Conservation (phyloP, 2,888 invertebrate species). For the Autographa pulchrina region DNA sequence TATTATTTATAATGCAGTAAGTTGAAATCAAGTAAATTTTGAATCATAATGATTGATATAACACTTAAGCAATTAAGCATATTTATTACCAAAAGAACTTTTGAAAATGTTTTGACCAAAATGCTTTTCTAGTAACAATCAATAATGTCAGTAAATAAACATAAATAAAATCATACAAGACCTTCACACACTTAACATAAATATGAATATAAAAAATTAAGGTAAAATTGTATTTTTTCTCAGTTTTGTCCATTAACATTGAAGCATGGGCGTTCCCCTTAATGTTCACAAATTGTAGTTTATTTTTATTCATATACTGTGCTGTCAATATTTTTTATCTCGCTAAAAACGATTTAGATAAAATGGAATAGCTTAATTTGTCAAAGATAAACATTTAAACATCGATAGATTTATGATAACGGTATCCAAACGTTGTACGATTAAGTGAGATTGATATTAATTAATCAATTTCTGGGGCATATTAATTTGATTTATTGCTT, state of each 20-base stretch:
- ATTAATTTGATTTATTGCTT: constrained; percentile 52
- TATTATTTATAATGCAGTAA: no score
- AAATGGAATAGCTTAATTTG: constrained; percentile 60
- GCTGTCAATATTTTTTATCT: constrained; percentile 39
- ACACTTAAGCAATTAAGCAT: no score
- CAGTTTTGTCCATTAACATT: not conserved
- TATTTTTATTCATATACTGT: constrained; percentile 29
- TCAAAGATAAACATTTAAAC: constrained; percentile 55
- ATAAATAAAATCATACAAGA: not conserved
- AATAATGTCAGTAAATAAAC: not conserved
- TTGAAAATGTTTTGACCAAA: not conserved
- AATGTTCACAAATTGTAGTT: constrained; percentile 15
- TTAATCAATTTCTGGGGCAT: constrained; percentile 57
- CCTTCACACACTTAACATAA: not conserved
- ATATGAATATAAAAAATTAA: not conserved
- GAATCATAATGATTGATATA: no score
- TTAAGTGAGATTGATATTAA: constrained; percentile 51
- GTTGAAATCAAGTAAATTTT: no score
- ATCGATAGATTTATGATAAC: constrained; percentile 56
- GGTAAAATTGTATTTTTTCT: not conserved
- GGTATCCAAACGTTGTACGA: constrained; percentile 33
- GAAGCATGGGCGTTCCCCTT: not conserved
- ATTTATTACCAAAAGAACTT: no score
- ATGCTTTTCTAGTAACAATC: not conserved
- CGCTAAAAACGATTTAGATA: constrained; percentile 51